Evolutionary conservation across 2,888 invertebrate species (phyloP), one percentile per base, ranked within the genome.

Genomic region (Lepidochitona cinerea): DNA sequence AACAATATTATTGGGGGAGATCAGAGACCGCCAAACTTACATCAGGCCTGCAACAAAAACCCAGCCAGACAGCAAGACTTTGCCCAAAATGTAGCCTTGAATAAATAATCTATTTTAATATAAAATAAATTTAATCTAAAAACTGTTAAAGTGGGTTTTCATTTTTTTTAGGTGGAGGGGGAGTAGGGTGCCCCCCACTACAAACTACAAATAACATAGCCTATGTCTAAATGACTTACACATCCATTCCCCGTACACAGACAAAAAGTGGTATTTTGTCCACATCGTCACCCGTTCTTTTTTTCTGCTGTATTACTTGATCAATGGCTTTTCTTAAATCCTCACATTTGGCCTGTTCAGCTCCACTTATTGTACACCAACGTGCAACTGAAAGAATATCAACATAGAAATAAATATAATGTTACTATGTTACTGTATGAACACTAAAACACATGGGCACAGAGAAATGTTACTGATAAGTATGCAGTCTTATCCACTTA

Each of bases 281-380:
- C 9, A 33, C 14, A 2, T 76, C 68, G 0, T 35, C 68, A 0
- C 36, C 59, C 35, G 82, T 92, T 76, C 93, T 93, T 73, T 93
- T 92, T 70, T 92, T 92, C 68, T 93, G 93, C 85, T 95, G 94
- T 36, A 93, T 91, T 26, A 80, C 54, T 14, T 66, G 75, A 81
- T 93, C 92, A 0, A 95, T 92, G 1, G 95, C 94, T 78, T 91
- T 92, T 0, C 94, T 93, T 79, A 97, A 93, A 79, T 94, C 95
- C 75, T 93, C 91, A 90, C 98, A 98, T 92, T 98, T 98, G 72
- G 92, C 92, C 83, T 94, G 94, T 87, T 97, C 98, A 12, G 93
- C 93, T 36, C 92, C 83, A 68, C 94, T 96, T 33, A 95, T 94
- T 0, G 96, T 96, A 89, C 98, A 98, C 97, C 97, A 98, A 79